Conservation (phyloP, 2,113 vertebrate species). For the Aptenodytes patagonicus region DNA sequence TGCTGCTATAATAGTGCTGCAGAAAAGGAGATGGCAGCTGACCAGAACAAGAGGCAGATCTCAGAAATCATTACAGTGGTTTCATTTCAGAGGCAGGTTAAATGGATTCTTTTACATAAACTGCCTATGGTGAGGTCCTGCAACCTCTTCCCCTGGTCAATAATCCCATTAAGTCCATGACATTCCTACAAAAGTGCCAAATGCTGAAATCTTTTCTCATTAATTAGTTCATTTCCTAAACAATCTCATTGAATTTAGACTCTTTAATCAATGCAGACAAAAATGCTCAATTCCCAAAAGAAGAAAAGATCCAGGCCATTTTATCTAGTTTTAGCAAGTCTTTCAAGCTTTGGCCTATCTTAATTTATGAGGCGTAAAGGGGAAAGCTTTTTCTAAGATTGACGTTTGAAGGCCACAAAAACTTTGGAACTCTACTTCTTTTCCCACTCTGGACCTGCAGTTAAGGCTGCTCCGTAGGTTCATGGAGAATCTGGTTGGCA, state of each 20-base stretch:
- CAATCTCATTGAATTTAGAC: neutral
- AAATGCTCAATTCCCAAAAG: neutral
- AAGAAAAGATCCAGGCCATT: neutral
- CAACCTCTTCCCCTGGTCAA: neutral
- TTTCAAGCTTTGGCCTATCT: neutral
- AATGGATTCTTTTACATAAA: neutral
- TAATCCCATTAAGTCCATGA: neutral
- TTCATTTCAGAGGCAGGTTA: neutral
- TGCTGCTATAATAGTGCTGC: neutral
- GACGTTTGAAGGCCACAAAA: neutral
- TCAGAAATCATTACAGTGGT: neutral
- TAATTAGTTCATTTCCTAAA: slow-evolving; percentile 18
- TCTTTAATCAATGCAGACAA: neutral
- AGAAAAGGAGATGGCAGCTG: neutral
- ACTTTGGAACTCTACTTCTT: neutral
- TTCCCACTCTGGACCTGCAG: neutral
- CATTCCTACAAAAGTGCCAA: neutral
- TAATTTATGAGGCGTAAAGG: neutral
- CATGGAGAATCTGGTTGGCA: neutral
- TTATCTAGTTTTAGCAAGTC: neutral
- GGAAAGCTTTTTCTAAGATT: neutral
- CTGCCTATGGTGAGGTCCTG: neutral
- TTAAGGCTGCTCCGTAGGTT: neutral
- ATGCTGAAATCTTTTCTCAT: neutral
- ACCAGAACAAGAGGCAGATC: neutral